phyloP scores from a whole-genome alignment of 2,888 invertebrate species.

The Phortica okadai region DNA sequence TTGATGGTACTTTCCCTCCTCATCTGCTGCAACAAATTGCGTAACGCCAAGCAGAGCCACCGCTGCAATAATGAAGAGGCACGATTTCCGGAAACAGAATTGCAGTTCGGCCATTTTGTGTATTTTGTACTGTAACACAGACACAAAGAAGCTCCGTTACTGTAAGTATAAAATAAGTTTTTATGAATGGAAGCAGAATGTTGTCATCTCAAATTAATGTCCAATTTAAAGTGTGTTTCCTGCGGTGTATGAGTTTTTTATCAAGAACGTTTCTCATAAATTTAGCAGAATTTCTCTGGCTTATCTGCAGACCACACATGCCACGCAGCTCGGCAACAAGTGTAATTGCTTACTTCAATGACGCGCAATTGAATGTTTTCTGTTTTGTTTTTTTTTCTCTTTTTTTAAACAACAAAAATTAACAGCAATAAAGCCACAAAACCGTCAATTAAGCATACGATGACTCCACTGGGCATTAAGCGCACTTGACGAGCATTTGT shows the following conservation, averaged over 20 bases:
- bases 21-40: conserved; percentile 19
- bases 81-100: not conserved
- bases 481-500: not conserved
- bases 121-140: not conserved
- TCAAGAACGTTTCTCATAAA: too few relatives aligned
- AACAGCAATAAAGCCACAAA: conserved; percentile 6
- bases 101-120: not conserved
- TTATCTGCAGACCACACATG: conserved; percentile 13
- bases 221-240: too few relatives aligned
- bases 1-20: conserved; percentile 50
- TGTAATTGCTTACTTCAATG: not conserved
- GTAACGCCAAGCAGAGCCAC: not conserved
- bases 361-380: not conserved
- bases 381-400: not conserved
- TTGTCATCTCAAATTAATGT: too few relatives aligned
- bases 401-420: not conserved
- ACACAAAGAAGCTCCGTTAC: too few relatives aligned
- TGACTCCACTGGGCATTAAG: conserved; percentile 11
- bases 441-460: not conserved
- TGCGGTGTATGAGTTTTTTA: too few relatives aligned
- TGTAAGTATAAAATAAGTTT: too few relatives aligned
- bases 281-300: not conserved
- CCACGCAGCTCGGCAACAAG: not conserved
- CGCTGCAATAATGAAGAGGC: not conserved
- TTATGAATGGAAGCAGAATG: too few relatives aligned